Base-by-base conservation (phyloP, 1,140 invertebrate species). In the Pararge aegeria region DNA sequence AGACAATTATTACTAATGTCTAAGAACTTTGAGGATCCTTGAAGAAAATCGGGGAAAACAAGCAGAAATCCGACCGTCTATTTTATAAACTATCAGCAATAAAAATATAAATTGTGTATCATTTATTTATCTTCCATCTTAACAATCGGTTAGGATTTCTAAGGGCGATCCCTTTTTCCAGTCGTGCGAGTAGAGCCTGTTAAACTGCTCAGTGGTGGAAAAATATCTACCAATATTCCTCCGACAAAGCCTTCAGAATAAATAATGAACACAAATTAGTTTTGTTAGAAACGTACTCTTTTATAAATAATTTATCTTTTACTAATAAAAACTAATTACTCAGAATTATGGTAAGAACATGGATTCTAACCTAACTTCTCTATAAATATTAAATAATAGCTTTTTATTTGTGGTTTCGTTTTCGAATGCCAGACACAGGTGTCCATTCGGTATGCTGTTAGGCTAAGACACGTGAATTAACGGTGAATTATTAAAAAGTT, bases 121-220 rank as follows among this genome's bases (percentile, higher is more conserved):
- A 18, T 10, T 42, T 42, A 18, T 42, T 42, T 42, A 42, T 42
- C 38, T 18, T 42, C 16, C 38, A 5, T 15, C 38, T 9, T 42
- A 42, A 42, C 38, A 42, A 42, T 16, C 38, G 13, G 38, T 42
- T 42, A 42, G 38, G 13, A 5, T 42, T 42, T 42, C 38, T 42
- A 42, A 42, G 5, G 15, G 13, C 38, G 38, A 16, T 42, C 38
- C 38, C 13, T 42, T 42, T 38, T 18, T 42, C 38, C 38, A 42
- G 38, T 42, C 16, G 38, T 12, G 34, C 34, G 34, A 38, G 34
- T 38, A 38, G 13, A 38, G 34, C 15, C 13, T 42, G 38, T 18
- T 42, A 42, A 42, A 42, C 38, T 42, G 13, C 0, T 42, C 13
- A 42, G 5, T 42, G 38, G 5, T 18, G 38, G 16, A 42, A 42